Evolutionary conservation across 2,113 vertebrate species (phyloP).

Genomic region (Mesitornis unicolor): DNA sequence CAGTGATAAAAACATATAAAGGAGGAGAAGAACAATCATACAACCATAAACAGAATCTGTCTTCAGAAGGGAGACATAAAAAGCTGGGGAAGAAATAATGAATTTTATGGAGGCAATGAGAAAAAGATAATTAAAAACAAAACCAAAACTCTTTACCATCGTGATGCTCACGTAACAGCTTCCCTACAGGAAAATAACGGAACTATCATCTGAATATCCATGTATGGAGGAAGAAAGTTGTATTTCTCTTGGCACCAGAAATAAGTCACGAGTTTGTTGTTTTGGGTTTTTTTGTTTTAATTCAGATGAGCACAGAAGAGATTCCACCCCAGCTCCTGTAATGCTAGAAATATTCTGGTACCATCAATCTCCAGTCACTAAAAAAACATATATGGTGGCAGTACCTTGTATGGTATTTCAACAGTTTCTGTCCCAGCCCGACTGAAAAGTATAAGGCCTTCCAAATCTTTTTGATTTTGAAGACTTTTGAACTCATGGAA

Average conservation of each 20-base stretch:
- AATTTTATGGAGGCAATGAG: not conserved
- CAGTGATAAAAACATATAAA: not conserved
- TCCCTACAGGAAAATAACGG: not conserved
- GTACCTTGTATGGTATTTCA: not conserved
- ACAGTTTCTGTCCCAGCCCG: not conserved
- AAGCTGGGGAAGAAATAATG: not conserved
- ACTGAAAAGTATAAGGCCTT: not conserved
- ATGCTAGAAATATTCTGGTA: not conserved
- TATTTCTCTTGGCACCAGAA: not conserved
- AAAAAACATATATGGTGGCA: not conserved
- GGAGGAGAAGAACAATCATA: not conserved
- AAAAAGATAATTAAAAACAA: slow-evolving; percentile 15
- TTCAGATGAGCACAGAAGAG: not conserved
- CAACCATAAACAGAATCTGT: not conserved
- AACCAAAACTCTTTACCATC: not conserved
- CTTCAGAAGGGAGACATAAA: slow-evolving; percentile 3
- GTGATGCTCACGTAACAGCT: not conserved
- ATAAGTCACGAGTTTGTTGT: not conserved
- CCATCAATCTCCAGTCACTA: not conserved
- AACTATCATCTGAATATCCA: not conserved
- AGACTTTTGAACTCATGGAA: not conserved
- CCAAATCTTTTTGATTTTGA: not conserved
- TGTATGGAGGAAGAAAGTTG: not conserved
- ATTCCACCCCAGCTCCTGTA: not conserved
- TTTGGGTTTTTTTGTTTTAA: not conserved